Evolutionary conservation across 2,797 vertebrate species (phyloP).

Genomic region (Percopsis omiscomaycus): DNA sequence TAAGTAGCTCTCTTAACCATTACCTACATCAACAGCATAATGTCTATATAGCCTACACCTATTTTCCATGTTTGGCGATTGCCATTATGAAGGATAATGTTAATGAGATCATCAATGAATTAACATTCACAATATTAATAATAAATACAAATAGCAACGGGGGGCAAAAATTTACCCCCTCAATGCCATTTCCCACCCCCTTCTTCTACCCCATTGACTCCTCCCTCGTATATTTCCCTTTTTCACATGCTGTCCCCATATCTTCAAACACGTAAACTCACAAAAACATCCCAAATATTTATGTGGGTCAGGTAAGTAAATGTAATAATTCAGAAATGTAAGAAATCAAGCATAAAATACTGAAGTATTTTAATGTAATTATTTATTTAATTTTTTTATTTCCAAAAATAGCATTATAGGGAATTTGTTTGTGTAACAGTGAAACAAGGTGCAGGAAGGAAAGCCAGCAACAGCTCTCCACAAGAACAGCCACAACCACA

Average conservation of each 20-base stretch:
- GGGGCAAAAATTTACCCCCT: background rate
- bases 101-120: background rate
- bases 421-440: no score
- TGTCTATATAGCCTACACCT: background rate
- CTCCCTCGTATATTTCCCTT: background rate
- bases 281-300: no score
- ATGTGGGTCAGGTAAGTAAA: no score
- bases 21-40: background rate
- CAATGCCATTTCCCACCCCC: background rate
- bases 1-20: slow-evolving; percentile 1
- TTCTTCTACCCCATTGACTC: background rate
- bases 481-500: slow-evolving; percentile 21
- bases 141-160: background rate
- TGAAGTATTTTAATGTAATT: no score
- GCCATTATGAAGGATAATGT: background rate
- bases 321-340: no score
- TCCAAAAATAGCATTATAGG: no score
- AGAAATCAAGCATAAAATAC: no score
- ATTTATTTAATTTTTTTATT: background rate
- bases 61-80: background rate
- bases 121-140: background rate
- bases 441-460: background rate
- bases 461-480: slow-evolving; percentile 4
- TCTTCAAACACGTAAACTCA: no score
- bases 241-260: background rate